phyloP scores from a whole-genome alignment of 2,888 invertebrate species.

The Leucophora obtusa region DNA sequence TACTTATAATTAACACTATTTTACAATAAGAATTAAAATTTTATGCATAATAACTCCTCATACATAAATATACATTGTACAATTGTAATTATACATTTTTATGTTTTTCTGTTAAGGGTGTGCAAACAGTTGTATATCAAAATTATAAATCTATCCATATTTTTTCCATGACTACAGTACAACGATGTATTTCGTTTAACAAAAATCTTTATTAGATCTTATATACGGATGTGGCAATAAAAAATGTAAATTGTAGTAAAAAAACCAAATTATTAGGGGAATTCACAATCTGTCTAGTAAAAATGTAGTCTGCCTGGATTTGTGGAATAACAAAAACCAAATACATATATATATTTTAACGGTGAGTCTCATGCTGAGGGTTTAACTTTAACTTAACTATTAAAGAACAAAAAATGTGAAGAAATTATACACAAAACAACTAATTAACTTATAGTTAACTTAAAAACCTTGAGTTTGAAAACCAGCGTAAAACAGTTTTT shows the following conservation, averaged over 20 bases:
- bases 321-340: too few relatives aligned
- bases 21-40: conserved; percentile 37
- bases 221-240: conserved; percentile 48
- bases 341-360: too few relatives aligned
- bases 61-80: not conserved
- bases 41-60: conserved; percentile 30
- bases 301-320: too few relatives aligned
- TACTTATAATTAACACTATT: too few relatives aligned
- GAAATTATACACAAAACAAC: too few relatives aligned
- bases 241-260: conserved; percentile 23
- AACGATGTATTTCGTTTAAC: conserved; percentile 4
- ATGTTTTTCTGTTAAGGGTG: conserved; percentile 29
- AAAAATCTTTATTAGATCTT: conserved; percentile 43
- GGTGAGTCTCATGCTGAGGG: too few relatives aligned
- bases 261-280: not conserved
- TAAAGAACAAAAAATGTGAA: too few relatives aligned
- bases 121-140: conserved; percentile 52
- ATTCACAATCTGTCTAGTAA: too few relatives aligned
- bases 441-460: too few relatives aligned
- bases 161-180: not conserved
- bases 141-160: conserved; percentile 41
- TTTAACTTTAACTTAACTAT: too few relatives aligned
- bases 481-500: too few relatives aligned
- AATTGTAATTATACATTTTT: not conserved
- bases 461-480: too few relatives aligned